Evolutionary conservation across 2,113 vertebrate genomes (phyloP), one percentile per base, ranked within the genome.

Genomic region (Amia ocellicauda): DNA sequence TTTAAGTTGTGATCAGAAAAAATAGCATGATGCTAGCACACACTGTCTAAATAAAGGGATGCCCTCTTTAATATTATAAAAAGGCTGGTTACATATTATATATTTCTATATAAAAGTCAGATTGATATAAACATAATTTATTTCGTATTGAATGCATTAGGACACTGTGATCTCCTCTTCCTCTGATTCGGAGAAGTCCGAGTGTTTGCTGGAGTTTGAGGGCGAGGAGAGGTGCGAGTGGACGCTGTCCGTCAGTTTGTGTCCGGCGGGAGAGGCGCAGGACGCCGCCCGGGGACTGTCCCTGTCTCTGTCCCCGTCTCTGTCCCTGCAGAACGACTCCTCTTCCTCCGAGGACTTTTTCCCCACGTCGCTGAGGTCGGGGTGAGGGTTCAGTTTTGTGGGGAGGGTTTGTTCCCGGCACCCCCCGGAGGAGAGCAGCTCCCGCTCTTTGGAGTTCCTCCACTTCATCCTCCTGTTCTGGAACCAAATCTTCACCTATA

Each of bases 401-500:
- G 97, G 97, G 1, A 99, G 83, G 3, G 97, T 99, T 82, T 99
- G 97, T 59, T 99, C 95, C 7, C 97, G 85, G 76, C 96, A 96
- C 54, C 97, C 97, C 0, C 97, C 96, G 0, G 95, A 93, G 0
- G 95, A 97, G 58, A 99, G 85, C 11, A 99, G 91, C 74, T 99
- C 97, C n/a, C 96, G 80, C 66, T 99, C 97, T 70, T 99, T 99
- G 41, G 93, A 99, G 81, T 99, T 99, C 31, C 97, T 90, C 97
- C 96, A 99, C 62, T 99, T 99, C 97, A 99, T 99, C 69, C 97
- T 89, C 57, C 96, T 86, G 80, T 99, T 99, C 74, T 99, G 97
- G 79, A 99, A 99, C 97, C 97, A 99, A 78, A 99, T 99, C 84
- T 98, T 98, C 64, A 98, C 97, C 97, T 98, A 28, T 1, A 10